A percentile compares a stretch with the other conserved stretches of the same genome.
Conservation (phyloP, 2,797 vertebrate species). For the Anguilla anguilla region DNA sequence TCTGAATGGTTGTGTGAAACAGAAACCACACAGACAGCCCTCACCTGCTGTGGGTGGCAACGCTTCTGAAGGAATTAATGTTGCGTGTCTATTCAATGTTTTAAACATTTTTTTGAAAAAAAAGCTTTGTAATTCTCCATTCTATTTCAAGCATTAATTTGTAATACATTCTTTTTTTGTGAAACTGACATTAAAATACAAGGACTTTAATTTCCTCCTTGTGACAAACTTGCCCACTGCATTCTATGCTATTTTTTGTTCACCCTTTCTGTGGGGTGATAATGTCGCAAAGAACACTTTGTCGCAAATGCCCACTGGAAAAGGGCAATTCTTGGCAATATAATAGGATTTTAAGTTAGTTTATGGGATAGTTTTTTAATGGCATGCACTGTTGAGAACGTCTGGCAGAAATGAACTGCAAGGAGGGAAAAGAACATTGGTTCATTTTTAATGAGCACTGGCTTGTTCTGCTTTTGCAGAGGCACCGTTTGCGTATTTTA, state of each 20-base stretch:
- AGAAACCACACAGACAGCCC: not conserved
- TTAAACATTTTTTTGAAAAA: not conserved
- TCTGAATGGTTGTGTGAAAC: not conserved
- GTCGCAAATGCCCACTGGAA: not conserved
- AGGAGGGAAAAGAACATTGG: not conserved
- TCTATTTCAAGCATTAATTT: not conserved
- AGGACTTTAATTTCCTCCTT: not conserved
- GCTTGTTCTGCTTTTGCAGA: not conserved
- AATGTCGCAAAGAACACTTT: not conserved
- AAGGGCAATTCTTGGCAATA: not conserved
- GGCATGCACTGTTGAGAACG: not conserved
- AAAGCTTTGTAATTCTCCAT: not conserved
- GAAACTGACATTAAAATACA: not conserved
- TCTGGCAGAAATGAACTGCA: not conserved
- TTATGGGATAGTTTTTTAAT: not conserved
- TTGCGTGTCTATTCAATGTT: not conserved
- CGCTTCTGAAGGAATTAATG: not conserved
- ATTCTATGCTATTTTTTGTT: not conserved
- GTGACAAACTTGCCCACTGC: slow-evolving; percentile 8
- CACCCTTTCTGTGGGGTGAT: not conserved
- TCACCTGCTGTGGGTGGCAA: not conserved
- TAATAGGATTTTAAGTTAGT: not conserved
- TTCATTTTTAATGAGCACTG: not conserved
- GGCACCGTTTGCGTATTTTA: not conserved
- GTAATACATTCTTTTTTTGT: not conserved